A percentile compares a stretch with the other conserved stretches of the same genome.
Evolutionary conservation across 2,797 vertebrate genomes (phyloP).

Genomic region (Platyrinchus mystaceus): DNA sequence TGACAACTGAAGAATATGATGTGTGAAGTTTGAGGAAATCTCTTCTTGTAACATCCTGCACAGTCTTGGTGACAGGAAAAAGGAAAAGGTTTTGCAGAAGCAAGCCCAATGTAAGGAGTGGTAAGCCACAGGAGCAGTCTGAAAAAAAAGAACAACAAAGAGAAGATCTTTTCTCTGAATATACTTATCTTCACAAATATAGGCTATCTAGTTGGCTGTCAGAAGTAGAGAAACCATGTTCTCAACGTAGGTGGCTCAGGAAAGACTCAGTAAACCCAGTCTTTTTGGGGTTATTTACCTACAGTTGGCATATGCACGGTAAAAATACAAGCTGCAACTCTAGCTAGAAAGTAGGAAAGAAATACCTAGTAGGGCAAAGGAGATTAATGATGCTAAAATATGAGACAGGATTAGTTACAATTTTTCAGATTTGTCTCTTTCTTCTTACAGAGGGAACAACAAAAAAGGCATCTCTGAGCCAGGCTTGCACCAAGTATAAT

Average conservation of each 20-base stretch:
- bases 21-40: neutral
- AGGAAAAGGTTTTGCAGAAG: neutral
- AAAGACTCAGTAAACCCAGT: neutral
- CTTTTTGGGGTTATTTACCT: neutral
- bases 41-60: neutral
- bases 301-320: fast-evolving
- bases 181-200: neutral
- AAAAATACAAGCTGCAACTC: neutral
- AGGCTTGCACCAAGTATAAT: neutral
- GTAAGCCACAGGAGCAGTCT: neutral
- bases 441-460: neutral
- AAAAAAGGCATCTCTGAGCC: neutral
- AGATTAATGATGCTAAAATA: neutral
- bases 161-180: neutral
- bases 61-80: neutral
- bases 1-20: neutral
- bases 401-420: neutral
- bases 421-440: neutral
- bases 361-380: neutral
- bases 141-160: neutral
- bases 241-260: neutral
- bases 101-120: neutral
- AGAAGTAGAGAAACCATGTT: neutral
- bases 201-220: neutral
- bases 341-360: neutral